Evolutionary conservation across 2,797 vertebrate species (phyloP), one percentile per base, ranked within the genome.

Genomic region (Gymnocypris eckloni): DNA sequence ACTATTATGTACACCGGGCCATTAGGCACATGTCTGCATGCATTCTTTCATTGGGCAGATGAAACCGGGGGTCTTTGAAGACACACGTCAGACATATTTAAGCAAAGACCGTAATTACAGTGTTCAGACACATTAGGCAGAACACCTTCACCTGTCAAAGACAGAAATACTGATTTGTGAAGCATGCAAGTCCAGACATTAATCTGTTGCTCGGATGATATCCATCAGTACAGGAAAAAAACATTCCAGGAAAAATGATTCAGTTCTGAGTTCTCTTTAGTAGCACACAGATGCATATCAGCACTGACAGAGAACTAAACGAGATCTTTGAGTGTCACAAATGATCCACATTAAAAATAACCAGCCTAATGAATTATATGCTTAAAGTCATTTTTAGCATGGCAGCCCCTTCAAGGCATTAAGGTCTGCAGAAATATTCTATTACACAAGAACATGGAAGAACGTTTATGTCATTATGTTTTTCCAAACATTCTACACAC

Each of bases 181-280:
- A 41, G 90, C 73, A 85, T 13, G 43, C 84, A 88, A 66, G 87
- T 66, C 72, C 90, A 93, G 92, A 93, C 94, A 92, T 92, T 92
- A 92, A 89, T 90, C 90, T 92, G 89, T 84, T 86, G 61, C 90
- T 92, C 86, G 86, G 86, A 92, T 90, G 90, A 90, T 86, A 92
- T 93, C 93, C 92, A 89, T 89, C 90, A 92, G 88, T 92, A 90
- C 87, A 92, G 89, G 88, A 79, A 91, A 52, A 64, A 77, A 81
- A 90, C 93, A 94, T 95, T 94, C 92, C 92, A 94, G 89, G 83
- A 93, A 43, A 94, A 95, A 94, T 93, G 92, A 94, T 95, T 94
- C 94, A 91, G 91, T 89, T 81, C 85, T 39, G 79, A 87, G 69
- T 86, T 72, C 79, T 91, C 61, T 8, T 87, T 86, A 72, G 86